phyloP scores from a whole-genome alignment of 2,888 invertebrate species.

The Heliconius hortense region DNA sequence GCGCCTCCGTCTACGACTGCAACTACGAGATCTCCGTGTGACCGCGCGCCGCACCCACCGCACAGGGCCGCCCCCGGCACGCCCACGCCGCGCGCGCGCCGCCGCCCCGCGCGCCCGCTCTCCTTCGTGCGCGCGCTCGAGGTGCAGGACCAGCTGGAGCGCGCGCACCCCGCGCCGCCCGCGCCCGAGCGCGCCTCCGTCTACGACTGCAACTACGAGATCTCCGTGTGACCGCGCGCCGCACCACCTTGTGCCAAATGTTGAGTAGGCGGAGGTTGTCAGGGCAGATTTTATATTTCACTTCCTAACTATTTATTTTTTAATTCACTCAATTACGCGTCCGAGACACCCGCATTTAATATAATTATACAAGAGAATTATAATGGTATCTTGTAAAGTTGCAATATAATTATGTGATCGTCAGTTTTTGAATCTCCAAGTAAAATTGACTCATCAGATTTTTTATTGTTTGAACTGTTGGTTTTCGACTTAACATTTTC shows the following conservation, averaged over 20 bases:
- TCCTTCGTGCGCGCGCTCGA: slow-evolving; percentile 94
- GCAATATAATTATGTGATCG: slow-evolving; percentile 13
- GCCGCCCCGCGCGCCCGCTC: slow-evolving; percentile 86
- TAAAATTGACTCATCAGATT: slow-evolving; percentile 23
- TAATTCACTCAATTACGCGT: too few species aligned
- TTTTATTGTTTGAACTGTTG: slow-evolving; percentile 15
- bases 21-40: slow-evolving; percentile 96
- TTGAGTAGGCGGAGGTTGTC: too few species aligned
- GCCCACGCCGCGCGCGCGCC: slow-evolving; percentile 88
- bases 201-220: slow-evolving; percentile 97
- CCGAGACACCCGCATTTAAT: slow-evolving; percentile 33
- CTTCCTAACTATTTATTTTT: too few species aligned
- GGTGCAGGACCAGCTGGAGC: slow-evolving; percentile 95
- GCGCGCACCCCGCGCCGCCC: slow-evolving; percentile 81
- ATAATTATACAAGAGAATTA: slow-evolving; percentile 7
- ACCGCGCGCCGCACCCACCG: slow-evolving; percentile 66
- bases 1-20: slow-evolving; percentile 95
- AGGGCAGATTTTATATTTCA: too few species aligned
- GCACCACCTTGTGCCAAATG: too few species aligned
- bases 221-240: slow-evolving; percentile 95
- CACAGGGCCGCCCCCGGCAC: slow-evolving; percentile 96
- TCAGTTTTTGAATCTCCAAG: slow-evolving; percentile 21
- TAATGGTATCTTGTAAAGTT: slow-evolving; percentile 4
- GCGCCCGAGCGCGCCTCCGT: slow-evolving; percentile 93
- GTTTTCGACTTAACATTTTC: not conserved